Evolutionary conservation across 2,888 invertebrate genomes (phyloP).

Genomic region (Zaprionus lineosus): DNA sequence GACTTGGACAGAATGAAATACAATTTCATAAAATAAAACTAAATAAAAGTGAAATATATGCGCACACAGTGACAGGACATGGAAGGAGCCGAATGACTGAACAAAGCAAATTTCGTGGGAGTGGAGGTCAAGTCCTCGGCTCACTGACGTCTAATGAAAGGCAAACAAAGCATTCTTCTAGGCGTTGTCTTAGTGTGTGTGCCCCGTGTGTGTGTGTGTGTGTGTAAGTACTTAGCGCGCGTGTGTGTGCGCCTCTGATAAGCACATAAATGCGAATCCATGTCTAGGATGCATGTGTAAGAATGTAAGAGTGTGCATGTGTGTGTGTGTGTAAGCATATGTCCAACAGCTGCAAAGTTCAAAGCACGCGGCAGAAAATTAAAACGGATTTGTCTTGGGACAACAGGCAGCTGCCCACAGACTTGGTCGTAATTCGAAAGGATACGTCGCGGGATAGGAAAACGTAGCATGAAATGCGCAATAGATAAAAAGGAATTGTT

Average conservation of each 20-base stretch:
- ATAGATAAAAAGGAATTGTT: slow-evolving; percentile 31
- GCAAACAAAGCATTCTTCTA: slow-evolving; percentile 66
- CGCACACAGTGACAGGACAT: slow-evolving; percentile 21
- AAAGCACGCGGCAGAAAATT: slow-evolving; percentile 60
- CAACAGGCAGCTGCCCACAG: background rate
- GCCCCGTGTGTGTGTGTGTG: background rate
- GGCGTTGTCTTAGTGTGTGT: slow-evolving; percentile 35
- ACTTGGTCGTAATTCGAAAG: background rate
- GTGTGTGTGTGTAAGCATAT: slow-evolving; percentile 3
- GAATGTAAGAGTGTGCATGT: too few species aligned
- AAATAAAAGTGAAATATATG: slow-evolving; percentile 37
- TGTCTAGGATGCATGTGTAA: background rate
- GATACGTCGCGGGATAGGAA: background rate
- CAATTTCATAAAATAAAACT: slow-evolving; percentile 20
- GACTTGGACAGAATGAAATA: slow-evolving; percentile 26
- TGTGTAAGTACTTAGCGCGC: slow-evolving; percentile 2
- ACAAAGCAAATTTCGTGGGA: slow-evolving; percentile 1
- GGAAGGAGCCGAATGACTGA: slow-evolving; percentile 11
- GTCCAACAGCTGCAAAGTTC: slow-evolving; percentile 57
- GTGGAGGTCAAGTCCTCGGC: slow-evolving; percentile 26
- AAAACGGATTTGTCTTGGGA: slow-evolving; percentile 48
- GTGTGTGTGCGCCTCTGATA: slow-evolving; percentile 11
- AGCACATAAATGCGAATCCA: background rate
- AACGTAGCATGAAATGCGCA: slow-evolving; percentile 25
- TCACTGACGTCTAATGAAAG: slow-evolving; percentile 63